phyloP scores from a whole-genome alignment of 2,113 vertebrate species.

The Hypomesus transpacificus region DNA sequence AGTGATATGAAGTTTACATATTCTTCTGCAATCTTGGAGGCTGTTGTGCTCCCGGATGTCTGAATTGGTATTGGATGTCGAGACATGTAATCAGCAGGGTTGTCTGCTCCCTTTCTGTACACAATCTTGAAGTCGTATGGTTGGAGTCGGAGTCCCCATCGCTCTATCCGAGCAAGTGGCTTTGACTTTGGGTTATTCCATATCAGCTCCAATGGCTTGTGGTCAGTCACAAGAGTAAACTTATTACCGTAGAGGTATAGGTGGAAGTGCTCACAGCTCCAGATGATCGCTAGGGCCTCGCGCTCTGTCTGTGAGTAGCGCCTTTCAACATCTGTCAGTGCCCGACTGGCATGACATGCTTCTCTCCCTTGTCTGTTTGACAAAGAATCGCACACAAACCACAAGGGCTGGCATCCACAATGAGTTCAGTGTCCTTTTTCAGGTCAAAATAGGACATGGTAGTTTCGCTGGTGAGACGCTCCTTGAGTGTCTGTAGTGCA shows the following conservation, averaged over 20 bases:
- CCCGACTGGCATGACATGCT: conserved; percentile 6
- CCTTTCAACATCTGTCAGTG: conserved; percentile 16
- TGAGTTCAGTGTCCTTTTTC: conserved; percentile 5
- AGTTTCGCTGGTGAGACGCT: conserved; percentile 12
- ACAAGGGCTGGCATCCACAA: conserved; percentile 7
- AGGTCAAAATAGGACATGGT: conserved; percentile 24
- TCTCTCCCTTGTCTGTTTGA: not conserved
- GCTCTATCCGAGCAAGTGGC: conserved; percentile 30
- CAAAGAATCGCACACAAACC: conserved; percentile 26
- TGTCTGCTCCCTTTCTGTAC: conserved; percentile 33
- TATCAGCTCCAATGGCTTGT: conserved; percentile 31
- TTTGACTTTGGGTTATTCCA: conserved; percentile 42
- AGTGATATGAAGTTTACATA: conserved; percentile 26
- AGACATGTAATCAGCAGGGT: conserved; percentile 31
- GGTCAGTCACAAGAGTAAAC: conserved; percentile 31
- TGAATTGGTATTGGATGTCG: conserved; percentile 2
- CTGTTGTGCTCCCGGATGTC: conserved; percentile 3
- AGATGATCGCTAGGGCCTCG: conserved; percentile 25
- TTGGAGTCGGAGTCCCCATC: conserved; percentile 30
- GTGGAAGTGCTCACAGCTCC: conserved; percentile 30
- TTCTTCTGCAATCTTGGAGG: conserved; percentile 33
- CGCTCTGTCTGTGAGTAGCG: conserved; percentile 20
- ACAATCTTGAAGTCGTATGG: conserved; percentile 28
- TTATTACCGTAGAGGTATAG: conserved; percentile 18
- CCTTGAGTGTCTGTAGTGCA: conserved; percentile 5